A percentile compares a stretch with the other conserved stretches of the same genome.
Evolutionary conservation across 2,113 vertebrate species (phyloP).

Genomic region (Micronisus gabar): DNA sequence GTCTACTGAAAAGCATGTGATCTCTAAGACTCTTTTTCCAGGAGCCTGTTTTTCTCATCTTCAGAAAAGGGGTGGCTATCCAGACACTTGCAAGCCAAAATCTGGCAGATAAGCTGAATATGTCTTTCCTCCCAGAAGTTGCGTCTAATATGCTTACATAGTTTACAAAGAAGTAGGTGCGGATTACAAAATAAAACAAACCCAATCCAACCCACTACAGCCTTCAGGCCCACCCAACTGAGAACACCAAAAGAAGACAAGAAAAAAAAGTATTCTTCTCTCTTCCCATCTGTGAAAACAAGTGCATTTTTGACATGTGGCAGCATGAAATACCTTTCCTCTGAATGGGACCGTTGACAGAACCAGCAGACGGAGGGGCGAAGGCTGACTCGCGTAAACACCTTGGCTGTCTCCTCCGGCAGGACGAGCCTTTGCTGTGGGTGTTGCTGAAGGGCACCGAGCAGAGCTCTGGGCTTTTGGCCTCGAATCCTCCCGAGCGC

Average conservation of each 20-base stretch:
- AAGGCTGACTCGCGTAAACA: no score
- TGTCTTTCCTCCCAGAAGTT: background rate
- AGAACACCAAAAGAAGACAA: no score
- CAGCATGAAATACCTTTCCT: background rate
- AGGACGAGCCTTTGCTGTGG: background rate
- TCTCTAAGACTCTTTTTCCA: background rate
- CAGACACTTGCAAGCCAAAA: background rate
- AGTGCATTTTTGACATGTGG: background rate
- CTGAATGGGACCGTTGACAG: background rate
- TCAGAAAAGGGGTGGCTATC: background rate
- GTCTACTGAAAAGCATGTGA: background rate
- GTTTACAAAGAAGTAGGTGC: background rate
- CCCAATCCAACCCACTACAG: background rate
- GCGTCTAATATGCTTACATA: background rate
- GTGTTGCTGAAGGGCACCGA: accelerated
- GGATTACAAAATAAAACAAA: background rate
- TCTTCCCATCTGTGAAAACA: background rate
- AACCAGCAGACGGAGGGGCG: background rate
- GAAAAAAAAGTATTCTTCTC: background rate
- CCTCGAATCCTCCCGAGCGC: background rate
- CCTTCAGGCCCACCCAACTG: background rate
- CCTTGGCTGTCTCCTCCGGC: background rate
- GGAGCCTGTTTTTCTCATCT: background rate
- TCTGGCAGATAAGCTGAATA: background rate
- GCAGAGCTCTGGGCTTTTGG: background rate